A percentile compares a stretch with the other conserved stretches of the same genome.
phyloP scores from a whole-genome alignment of 2,888 invertebrate species.

The Lypha dubia region DNA sequence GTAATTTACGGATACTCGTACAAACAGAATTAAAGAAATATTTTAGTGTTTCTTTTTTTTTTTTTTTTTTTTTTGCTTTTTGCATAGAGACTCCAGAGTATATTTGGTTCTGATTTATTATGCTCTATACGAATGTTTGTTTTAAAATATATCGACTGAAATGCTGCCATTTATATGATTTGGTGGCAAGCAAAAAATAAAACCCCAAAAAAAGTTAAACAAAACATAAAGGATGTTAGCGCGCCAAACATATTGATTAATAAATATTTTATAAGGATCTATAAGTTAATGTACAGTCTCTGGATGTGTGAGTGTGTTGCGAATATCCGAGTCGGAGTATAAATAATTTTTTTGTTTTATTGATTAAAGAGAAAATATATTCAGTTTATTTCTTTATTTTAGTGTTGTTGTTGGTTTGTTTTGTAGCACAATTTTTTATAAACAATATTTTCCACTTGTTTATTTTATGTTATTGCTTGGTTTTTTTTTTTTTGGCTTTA shows the following conservation, averaged over 20 bases:
- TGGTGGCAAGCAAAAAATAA: background rate
- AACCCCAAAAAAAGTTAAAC: background rate
- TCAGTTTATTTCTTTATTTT: slow-evolving; percentile 8
- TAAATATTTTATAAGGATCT: slow-evolving; percentile 43
- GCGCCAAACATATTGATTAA: slow-evolving; percentile 27
- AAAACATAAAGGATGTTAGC: background rate
- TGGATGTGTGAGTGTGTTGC: background rate
- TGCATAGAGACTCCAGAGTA: slow-evolving; percentile 23
- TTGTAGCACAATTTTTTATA: background rate
- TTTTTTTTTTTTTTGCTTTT: too few species aligned
- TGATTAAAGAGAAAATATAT: slow-evolving; percentile 28
- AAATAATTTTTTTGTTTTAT: slow-evolving; percentile 19
- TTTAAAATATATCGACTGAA: background rate
- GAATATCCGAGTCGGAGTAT: background rate
- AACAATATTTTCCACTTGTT: slow-evolving; percentile 30
- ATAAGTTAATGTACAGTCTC: slow-evolving; percentile 25
- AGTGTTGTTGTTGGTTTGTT: background rate
- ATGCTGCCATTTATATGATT: background rate
- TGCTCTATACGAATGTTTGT: background rate
- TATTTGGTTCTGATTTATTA: slow-evolving; percentile 56
- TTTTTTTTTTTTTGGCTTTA: slow-evolving; percentile 7
- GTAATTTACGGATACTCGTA: too few species aligned
- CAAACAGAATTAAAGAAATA: background rate
- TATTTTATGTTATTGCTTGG: slow-evolving; percentile 7
- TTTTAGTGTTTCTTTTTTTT: slow-evolving; percentile 19